These are phyloP conservation scores for Potorous gilbertii DNA, from an alignment of 2,797 vertebrate species.

Conservation along the genomic window DNA sequence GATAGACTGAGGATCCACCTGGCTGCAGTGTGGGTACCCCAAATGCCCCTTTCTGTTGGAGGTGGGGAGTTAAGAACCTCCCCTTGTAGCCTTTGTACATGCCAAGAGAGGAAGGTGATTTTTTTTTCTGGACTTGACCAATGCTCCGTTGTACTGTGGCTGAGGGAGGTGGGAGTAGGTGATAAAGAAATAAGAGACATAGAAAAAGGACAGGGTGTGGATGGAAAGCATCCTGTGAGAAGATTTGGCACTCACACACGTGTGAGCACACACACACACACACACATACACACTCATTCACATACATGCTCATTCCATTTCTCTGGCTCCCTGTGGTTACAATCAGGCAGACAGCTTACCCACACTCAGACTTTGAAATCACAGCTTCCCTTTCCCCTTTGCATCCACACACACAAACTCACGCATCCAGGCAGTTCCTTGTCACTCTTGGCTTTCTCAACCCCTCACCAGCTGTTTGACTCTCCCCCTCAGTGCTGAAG, in stretches of 20 bases:
- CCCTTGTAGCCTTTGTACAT: neutral
- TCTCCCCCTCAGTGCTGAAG: constrained; percentile 86
- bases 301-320: fast-evolving
- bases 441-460: neutral
- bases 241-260: neutral
- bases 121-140: neutral
- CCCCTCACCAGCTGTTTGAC: constrained; percentile 36
- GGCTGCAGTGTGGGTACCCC: neutral
- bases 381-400: neutral
- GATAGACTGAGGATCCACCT: neutral
- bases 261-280: too few relatives aligned
- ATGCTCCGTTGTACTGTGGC: neutral
- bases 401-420: neutral
- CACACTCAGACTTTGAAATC: neutral
- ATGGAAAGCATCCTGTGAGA: neutral
- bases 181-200: neutral
- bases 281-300: fast-evolving
- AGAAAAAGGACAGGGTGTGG: neutral
- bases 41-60: neutral
- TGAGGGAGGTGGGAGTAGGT: constrained; percentile 3
- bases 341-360: neutral
- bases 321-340: neutral
- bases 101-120: neutral
- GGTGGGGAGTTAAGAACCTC: neutral
- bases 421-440: fast-evolving